These are phyloP conservation scores for Bilobella aurantiaca DNA, from an alignment of 1,140 invertebrate species.

Conservation along the genomic window DNA sequence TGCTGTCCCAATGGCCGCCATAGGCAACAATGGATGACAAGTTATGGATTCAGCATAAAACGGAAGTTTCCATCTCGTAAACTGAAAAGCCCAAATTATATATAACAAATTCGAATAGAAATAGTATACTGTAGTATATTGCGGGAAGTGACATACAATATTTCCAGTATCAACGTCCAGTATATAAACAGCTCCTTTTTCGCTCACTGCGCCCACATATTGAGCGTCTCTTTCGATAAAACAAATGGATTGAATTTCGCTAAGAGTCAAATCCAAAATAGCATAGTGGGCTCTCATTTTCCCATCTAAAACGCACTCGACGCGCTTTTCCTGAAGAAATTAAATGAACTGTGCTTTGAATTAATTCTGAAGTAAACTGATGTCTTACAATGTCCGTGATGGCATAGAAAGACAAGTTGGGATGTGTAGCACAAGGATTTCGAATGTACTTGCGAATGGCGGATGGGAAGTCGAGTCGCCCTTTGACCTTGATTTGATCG, in stretches of 20 bases:
- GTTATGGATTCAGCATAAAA: constrained; percentile 16
- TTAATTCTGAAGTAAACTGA: neutral
- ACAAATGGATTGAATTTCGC: constrained; percentile 15
- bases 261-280: constrained; percentile 18
- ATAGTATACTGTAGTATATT: neutral
- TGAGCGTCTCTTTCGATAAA: constrained; percentile 28
- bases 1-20: constrained; percentile 19
- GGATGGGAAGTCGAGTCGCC: neutral
- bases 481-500: constrained; percentile 4
- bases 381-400: constrained; percentile 18
- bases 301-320: constrained; percentile 10
- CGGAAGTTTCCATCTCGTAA: constrained; percentile 18
- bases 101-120: neutral
- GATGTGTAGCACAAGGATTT: neutral
- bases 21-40: constrained; percentile 25
- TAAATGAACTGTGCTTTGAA: neutral
- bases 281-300: neutral
- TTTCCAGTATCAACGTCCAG: constrained; percentile 19
- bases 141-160: constrained; percentile 7
- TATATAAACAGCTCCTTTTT: constrained; percentile 18
- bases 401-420: constrained; percentile 13
- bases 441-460: neutral
- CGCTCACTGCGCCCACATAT: constrained; percentile 17
- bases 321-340: constrained; percentile 11
- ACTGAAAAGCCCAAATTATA: neutral